These are phyloP conservation scores for Polymixis flavicincta DNA, from an alignment of 2,888 invertebrate genomes.

Conservation along the genomic window DNA sequence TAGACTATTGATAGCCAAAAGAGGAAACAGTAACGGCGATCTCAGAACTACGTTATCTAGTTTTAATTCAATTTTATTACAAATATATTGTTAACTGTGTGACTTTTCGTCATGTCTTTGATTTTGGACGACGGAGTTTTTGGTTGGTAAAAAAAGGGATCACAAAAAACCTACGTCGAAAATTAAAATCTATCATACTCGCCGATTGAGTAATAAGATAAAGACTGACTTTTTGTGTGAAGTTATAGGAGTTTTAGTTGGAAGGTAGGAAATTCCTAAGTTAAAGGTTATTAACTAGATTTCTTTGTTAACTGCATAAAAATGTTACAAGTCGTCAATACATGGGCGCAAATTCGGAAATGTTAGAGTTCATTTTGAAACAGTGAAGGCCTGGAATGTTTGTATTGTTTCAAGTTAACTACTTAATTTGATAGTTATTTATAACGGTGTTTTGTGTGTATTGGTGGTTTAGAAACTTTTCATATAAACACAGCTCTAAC, in stretches of 20 bases:
- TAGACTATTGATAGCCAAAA: background rate
- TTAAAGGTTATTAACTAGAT: conserved; percentile 19
- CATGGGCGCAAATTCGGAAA: background rate
- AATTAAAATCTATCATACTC: background rate
- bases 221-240: background rate
- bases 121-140: background rate
- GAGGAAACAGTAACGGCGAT: background rate
- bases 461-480: too few species aligned
- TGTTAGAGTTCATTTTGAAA: background rate
- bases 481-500: too few species aligned
- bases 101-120: background rate
- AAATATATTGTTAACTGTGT: background rate
- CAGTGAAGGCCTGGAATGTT: background rate
- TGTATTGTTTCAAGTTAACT: background rate
- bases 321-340: background rate
- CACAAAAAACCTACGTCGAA: conserved; percentile 6
- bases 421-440: too few species aligned
- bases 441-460: too few species aligned
- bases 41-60: background rate
- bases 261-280: background rate
- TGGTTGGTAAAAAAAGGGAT: conserved; percentile 14
- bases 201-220: background rate
- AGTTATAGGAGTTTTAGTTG: background rate
- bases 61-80: background rate
- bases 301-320: background rate